These are phyloP conservation scores for Cyclophora punctaria DNA, from an alignment of 2,888 invertebrate species.

Conservation along the genomic window DNA sequence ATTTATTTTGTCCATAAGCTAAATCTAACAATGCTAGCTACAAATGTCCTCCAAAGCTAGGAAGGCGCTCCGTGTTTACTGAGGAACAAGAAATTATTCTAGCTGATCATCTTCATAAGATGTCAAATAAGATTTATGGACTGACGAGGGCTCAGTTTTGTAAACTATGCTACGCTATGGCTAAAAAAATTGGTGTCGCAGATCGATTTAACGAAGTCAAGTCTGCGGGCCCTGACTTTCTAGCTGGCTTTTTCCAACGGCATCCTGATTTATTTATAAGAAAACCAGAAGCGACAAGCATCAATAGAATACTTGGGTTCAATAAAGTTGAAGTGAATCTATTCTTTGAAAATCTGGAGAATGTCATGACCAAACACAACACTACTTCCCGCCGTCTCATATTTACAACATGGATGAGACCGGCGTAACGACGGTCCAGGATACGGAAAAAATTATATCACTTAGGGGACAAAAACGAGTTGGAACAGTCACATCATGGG, in stretches of 20 bases:
- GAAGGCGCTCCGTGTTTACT: slow-evolving; percentile 18
- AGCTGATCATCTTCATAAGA: slow-evolving; percentile 16
- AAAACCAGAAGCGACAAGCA: slow-evolving; percentile 27
- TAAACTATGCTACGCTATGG: too few relatives aligned
- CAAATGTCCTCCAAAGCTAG: slow-evolving; percentile 15
- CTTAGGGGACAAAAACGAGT: slow-evolving; percentile 29
- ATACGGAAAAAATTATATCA: slow-evolving; percentile 31
- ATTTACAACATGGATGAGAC: slow-evolving; percentile 25
- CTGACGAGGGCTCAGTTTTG: slow-evolving; percentile 18
- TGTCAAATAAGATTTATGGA: slow-evolving; percentile 21
- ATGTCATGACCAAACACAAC: slow-evolving; percentile 17
- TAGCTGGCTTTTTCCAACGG: slow-evolving; percentile 9
- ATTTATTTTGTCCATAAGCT: too few relatives aligned
- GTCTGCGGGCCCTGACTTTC: not conserved
- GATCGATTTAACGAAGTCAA: too few relatives aligned
- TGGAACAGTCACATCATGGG: slow-evolving; percentile 30
- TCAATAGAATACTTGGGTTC: slow-evolving; percentile 23
- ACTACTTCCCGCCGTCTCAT: slow-evolving; percentile 1
- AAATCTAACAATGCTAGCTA: slow-evolving; percentile 15
- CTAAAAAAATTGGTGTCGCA: too few relatives aligned
- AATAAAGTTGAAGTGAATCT: slow-evolving; percentile 25
- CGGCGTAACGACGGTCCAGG: slow-evolving; percentile 36
- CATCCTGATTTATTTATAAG: slow-evolving; percentile 13
- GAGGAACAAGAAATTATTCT: slow-evolving; percentile 16
- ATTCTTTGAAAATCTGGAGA: slow-evolving; percentile 22